A percentile compares a stretch with the other conserved stretches of the same genome.
phyloP scores from a whole-genome alignment of 2,797 vertebrate genomes.

The Microhierax caerulescens region DNA sequence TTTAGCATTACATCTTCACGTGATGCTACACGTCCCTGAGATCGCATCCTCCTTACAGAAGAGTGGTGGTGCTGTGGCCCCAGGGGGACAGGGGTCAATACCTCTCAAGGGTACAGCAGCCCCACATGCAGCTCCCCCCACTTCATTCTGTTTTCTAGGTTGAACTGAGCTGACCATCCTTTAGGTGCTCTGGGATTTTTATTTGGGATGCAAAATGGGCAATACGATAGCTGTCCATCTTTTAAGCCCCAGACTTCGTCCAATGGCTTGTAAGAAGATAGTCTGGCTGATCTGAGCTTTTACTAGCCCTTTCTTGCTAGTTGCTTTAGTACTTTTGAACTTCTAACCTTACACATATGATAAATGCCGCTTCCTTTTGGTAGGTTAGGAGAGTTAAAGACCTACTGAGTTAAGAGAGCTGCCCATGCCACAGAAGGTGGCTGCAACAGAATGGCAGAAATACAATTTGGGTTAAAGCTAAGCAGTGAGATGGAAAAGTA shows the following conservation, averaged over 20 bases:
- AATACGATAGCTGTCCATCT: neutral
- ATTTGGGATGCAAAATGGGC: neutral
- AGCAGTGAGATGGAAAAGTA: neutral
- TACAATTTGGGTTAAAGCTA: neutral
- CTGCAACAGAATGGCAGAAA: neutral
- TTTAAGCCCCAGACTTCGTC: neutral
- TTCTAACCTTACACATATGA: neutral
- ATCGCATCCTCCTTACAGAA: neutral
- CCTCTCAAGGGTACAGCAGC: neutral
- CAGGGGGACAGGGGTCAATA: neutral
- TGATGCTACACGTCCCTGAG: neutral
- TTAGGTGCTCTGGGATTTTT: neutral
- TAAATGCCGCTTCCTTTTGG: neutral
- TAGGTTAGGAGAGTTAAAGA: neutral
- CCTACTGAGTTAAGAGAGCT: neutral
- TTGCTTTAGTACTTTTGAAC: neutral
- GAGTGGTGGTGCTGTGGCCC: neutral
- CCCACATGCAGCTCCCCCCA: accelerated
- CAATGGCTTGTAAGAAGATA: neutral
- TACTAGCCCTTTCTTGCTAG: neutral
- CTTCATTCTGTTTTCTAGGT: neutral
- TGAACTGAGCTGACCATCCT: neutral
- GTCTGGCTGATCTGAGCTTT: neutral
- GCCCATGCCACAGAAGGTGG: neutral
- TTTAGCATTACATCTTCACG: neutral